These are phyloP conservation scores for Entelurus aequoreus DNA, from an alignment of 2,113 vertebrate genomes.

Conservation along the genomic window DNA sequence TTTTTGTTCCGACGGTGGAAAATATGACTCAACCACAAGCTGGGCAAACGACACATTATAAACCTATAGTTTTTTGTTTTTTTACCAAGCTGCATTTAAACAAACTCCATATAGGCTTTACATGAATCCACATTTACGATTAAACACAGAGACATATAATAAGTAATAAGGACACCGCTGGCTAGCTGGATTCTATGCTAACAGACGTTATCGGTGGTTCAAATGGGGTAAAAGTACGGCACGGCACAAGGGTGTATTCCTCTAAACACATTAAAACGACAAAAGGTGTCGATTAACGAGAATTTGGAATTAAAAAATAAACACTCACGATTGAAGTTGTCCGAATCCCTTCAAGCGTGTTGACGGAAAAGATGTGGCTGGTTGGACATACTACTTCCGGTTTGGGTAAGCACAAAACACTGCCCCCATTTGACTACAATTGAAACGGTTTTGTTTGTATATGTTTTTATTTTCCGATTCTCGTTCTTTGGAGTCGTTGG, in stretches of 20 bases:
- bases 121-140: too few species aligned
- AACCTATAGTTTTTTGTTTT: not conserved
- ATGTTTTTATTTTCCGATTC: too few species aligned
- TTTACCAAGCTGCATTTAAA: not conserved
- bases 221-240: not conserved
- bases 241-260: not conserved
- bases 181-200: too few species aligned
- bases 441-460: too few species aligned
- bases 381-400: slow-evolving; percentile 19
- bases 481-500: too few species aligned
- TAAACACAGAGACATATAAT: too few species aligned
- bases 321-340: not conserved
- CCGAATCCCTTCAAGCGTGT: not conserved
- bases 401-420: slow-evolving; percentile 1
- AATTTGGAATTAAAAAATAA: not conserved
- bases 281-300: not conserved
- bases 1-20: slow-evolving; percentile 23
- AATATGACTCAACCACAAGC: slow-evolving; percentile 18
- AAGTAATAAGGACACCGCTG: too few species aligned
- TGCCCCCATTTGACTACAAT: slow-evolving; percentile 19
- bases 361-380: slow-evolving; percentile 56
- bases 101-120: too few species aligned
- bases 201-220: too few species aligned
- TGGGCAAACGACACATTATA: slow-evolving; percentile 41
- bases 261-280: not conserved